phyloP scores from a whole-genome alignment of 2,113 vertebrate species.

The Hucho hucho region DNA sequence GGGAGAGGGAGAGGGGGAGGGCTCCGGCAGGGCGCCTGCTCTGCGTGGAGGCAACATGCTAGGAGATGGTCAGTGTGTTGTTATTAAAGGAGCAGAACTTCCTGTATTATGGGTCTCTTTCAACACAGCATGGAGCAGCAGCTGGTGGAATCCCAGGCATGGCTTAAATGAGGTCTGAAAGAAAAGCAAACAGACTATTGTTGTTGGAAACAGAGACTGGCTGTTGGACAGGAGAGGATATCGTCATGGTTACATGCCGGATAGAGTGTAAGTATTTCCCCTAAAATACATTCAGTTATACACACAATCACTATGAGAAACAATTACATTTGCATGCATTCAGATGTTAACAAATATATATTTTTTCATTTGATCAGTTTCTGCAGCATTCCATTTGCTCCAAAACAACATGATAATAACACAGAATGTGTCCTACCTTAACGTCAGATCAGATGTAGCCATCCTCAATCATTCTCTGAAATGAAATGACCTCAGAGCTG shows the following conservation, averaged over 20 bases:
- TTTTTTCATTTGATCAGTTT: too few relatives aligned
- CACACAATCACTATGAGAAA: too few relatives aligned
- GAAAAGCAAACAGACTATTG: slow-evolving; percentile 11
- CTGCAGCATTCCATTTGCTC: slow-evolving; percentile 49
- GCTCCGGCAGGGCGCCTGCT: slow-evolving; percentile 1
- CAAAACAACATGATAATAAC: slow-evolving; percentile 17
- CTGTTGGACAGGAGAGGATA: background rate
- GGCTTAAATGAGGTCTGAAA: slow-evolving; percentile 45
- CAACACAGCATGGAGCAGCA: slow-evolving; percentile 30
- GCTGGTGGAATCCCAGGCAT: slow-evolving; percentile 50
- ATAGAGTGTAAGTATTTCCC: too few relatives aligned
- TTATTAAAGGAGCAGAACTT: slow-evolving; percentile 30
- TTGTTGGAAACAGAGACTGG: slow-evolving; percentile 17
- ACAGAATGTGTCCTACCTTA: slow-evolving; percentile 43
- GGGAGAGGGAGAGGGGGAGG: slow-evolving; percentile 21
- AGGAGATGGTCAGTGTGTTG: slow-evolving; percentile 34
- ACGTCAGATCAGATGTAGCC: slow-evolving; percentile 25
- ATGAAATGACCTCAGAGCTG: too few relatives aligned
- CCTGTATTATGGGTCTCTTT: slow-evolving; percentile 50
- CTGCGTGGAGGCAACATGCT: slow-evolving; percentile 64
- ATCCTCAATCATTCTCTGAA: slow-evolving; percentile 23
- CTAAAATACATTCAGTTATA: too few relatives aligned
- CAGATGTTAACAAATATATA: too few relatives aligned
- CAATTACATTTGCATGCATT: too few relatives aligned
- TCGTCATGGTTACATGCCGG: too few relatives aligned